phyloP scores from a whole-genome alignment of 2,113 vertebrate species.

The Melanerpes formicivorus region DNA sequence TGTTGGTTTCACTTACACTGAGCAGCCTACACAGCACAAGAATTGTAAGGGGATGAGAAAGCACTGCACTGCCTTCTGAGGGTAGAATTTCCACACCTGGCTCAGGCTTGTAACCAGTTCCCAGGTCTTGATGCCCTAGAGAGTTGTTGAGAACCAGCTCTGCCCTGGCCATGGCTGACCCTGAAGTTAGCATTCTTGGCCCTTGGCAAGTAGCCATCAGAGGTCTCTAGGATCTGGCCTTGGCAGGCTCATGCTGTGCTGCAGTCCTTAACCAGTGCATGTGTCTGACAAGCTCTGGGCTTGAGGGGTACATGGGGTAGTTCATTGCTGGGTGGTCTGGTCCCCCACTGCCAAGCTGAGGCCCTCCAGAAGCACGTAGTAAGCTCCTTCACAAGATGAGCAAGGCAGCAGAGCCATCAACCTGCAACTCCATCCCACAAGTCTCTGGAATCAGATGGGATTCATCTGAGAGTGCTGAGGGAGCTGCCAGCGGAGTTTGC shows the following conservation, averaged over 20 bases:
- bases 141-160: background rate
- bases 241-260: background rate
- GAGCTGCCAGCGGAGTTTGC: no score
- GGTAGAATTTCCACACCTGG: constrained; percentile 6
- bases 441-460: no score
- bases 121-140: no score
- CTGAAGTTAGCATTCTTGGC: background rate
- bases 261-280: background rate
- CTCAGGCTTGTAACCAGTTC: background rate
- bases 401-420: background rate
- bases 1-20: constrained; percentile 46
- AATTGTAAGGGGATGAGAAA: background rate
- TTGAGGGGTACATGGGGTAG: background rate
- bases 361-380: background rate
- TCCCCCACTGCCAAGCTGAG: no score
- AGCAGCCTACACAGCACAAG: constrained; percentile 32
- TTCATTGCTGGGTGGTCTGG: background rate
- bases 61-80: background rate
- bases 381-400: background rate
- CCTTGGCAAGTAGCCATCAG: background rate
- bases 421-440: no score
- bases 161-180: rapidly evolving
- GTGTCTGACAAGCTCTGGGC: background rate
- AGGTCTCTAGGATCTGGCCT: background rate
- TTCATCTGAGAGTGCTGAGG: no score